Evolutionary conservation across 2,113 vertebrate genomes (phyloP).

Genomic region (Stigmatopora argus): DNA sequence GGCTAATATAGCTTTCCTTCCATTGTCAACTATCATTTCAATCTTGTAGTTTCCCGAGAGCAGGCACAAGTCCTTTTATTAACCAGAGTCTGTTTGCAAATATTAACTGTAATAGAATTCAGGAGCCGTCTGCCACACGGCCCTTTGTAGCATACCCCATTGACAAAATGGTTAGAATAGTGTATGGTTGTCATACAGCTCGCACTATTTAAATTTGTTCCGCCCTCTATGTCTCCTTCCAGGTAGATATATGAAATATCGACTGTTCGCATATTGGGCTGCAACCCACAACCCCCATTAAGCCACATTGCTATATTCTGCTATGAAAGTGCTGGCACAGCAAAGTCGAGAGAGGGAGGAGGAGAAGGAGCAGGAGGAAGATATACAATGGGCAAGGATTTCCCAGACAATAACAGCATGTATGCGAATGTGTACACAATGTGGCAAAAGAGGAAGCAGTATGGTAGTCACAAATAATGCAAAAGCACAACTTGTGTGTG

Average conservation of each 20-base stretch:
- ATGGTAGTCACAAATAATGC: constrained; percentile 17
- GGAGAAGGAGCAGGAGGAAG: constrained; percentile 27
- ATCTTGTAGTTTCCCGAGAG: constrained; percentile 24
- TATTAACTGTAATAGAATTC: constrained; percentile 47
- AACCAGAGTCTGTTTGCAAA: constrained; percentile 39
- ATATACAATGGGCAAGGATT: constrained; percentile 12
- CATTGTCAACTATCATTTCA: constrained; percentile 36
- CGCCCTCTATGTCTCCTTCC: constrained; percentile 66
- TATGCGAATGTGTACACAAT: constrained; percentile 26
- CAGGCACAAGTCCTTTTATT: constrained; percentile 19
- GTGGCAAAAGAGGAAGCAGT: neutral
- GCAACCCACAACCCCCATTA: constrained; percentile 43
- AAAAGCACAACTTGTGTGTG: constrained; percentile 18
- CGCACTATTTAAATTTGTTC: constrained; percentile 58
- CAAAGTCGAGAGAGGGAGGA: constrained; percentile 43
- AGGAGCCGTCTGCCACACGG: constrained; percentile 15
- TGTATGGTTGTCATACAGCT: constrained; percentile 51
- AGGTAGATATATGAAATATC: constrained; percentile 69
- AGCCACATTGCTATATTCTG: constrained; percentile 40
- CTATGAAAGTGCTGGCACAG: constrained; percentile 70
- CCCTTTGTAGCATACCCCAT: constrained; percentile 18
- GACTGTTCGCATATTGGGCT: constrained; percentile 64
- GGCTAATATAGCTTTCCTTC: constrained; percentile 44
- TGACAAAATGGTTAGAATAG: constrained; percentile 40
- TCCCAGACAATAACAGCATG: constrained; percentile 21